Percentiles rank a stretch among this genome's conserved stretches.
Evolutionary conservation across 2,888 invertebrate genomes (phyloP).

Genomic region (Nasonovia ribisnigri): DNA sequence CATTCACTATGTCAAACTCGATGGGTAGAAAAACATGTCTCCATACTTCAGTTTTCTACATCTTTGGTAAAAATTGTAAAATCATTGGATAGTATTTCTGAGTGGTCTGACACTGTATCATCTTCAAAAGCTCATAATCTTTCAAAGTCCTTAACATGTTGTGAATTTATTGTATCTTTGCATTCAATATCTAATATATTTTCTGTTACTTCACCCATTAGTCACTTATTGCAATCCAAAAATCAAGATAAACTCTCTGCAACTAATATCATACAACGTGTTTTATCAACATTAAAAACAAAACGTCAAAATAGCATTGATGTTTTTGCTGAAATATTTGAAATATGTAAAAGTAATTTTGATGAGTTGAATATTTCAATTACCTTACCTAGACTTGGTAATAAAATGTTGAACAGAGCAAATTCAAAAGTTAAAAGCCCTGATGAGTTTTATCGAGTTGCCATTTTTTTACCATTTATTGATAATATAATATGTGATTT

Average conservation of each 20-base stretch:
- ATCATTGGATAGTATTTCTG: slow-evolving; percentile 9
- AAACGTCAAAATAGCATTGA: no score
- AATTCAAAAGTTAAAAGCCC: not conserved
- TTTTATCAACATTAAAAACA: no score
- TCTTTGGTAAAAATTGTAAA: no score
- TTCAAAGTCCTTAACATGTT: not conserved
- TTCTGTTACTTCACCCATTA: slow-evolving; percentile 18
- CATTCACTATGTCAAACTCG: not conserved
- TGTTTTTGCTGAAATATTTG: not conserved
- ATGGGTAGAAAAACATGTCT: not conserved
- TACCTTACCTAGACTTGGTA: not conserved
- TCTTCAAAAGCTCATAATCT: slow-evolving; percentile 12
- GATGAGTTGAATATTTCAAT: no score
- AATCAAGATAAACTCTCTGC: not conserved
- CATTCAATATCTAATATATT: slow-evolving; percentile 17
- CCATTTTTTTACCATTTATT: slow-evolving; percentile 4
- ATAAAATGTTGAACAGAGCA: slow-evolving; percentile 12
- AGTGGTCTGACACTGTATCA: slow-evolving; percentile 12
- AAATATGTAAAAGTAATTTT: not conserved
- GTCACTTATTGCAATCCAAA: slow-evolving; percentile 5
- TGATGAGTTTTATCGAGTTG: no score
- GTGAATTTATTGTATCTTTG: slow-evolving; percentile 12
- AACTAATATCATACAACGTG: no score
- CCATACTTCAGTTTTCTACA: slow-evolving; percentile 5
- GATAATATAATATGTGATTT: slow-evolving; percentile 12